Evolutionary conservation across 2,888 invertebrate species (phyloP).

Genomic region (Parnassius smintheus): DNA sequence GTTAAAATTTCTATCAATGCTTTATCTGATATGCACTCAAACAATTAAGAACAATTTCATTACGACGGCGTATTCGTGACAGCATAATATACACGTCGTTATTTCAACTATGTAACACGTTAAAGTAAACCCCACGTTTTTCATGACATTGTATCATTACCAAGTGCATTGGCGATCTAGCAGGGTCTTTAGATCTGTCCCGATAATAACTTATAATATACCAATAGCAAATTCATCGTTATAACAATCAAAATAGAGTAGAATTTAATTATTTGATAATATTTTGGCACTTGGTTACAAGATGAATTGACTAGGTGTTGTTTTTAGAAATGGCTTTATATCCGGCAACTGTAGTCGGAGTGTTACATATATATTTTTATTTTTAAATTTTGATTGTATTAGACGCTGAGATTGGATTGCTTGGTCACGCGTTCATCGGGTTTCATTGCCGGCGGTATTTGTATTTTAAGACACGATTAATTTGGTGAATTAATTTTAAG

Average conservation of each 20-base stretch:
- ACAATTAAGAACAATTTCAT: background rate
- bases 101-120: background rate
- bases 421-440: conserved; percentile 1
- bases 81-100: conserved; percentile 4
- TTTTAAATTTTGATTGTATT: conserved; percentile 14
- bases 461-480: background rate
- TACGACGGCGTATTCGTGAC: background rate
- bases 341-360: conserved; percentile 17
- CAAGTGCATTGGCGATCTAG: conserved; percentile 10
- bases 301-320: conserved; percentile 18
- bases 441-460: background rate
- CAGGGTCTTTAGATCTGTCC: background rate
- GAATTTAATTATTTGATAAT: background rate
- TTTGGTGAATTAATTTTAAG: background rate
- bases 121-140: conserved; percentile 3
- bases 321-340: conserved; percentile 21
- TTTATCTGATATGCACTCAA: no score
- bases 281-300: conserved; percentile 19
- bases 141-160: conserved; percentile 18
- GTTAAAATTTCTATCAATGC: no score
- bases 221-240: conserved; percentile 8
- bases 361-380: conserved; percentile 6
- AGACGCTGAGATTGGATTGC: background rate
- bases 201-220: background rate
- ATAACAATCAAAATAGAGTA: conserved; percentile 4